phyloP scores from a whole-genome alignment of 2,113 vertebrate species.

The Antechinus flavipes region DNA sequence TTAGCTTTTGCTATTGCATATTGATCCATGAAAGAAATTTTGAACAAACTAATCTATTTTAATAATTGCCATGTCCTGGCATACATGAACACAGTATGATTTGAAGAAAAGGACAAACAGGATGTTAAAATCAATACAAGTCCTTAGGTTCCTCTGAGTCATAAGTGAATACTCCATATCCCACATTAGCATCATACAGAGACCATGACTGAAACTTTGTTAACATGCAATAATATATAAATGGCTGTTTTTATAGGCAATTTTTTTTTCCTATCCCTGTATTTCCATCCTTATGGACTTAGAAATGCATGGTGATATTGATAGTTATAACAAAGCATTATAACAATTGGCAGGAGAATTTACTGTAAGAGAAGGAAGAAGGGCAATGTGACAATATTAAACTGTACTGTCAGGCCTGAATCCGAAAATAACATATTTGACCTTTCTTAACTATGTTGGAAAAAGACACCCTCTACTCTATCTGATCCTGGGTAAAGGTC shows the following conservation, averaged over 20 bases:
- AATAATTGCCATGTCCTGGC: neutral
- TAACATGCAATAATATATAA: neutral
- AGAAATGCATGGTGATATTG: neutral
- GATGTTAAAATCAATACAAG: neutral
- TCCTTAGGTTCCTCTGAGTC: neutral
- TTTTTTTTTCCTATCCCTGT: neutral
- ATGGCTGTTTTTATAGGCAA: neutral
- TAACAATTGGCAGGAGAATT: neutral
- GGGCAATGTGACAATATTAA: neutral
- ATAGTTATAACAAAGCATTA: neutral
- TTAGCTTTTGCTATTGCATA: neutral
- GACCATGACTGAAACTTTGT: neutral
- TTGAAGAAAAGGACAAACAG: neutral
- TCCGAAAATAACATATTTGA: neutral
- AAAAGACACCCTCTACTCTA: neutral
- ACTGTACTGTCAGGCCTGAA: neutral
- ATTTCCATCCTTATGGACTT: neutral
- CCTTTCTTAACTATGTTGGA: neutral
- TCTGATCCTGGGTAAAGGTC: neutral
- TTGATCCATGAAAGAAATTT: neutral
- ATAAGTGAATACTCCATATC: neutral
- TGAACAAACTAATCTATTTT: neutral
- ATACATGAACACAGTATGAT: neutral
- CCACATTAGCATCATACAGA: neutral
- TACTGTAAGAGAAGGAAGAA: neutral